Conservation (phyloP, 2,888 invertebrate genomes). For the Pterobdella sp. region DNA sequence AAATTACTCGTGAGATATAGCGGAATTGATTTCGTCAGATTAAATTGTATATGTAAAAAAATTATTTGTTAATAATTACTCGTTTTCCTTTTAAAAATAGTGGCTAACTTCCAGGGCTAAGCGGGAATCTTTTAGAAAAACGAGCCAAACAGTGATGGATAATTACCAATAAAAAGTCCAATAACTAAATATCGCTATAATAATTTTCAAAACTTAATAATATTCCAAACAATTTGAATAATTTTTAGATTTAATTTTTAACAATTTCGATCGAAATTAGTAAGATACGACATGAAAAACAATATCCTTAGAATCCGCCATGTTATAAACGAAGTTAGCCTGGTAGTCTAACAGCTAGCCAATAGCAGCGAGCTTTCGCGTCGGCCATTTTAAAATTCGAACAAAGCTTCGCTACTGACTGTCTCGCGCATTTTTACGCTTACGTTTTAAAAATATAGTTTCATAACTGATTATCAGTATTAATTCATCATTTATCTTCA, state of each 20-base stretch:
- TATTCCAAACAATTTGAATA: constrained; percentile 11
- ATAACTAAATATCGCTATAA: constrained; percentile 8
- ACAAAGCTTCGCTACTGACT: background rate
- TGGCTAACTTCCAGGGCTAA: constrained; percentile 23
- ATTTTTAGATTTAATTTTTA: constrained; percentile 13
- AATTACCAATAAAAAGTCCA: constrained; percentile 17
- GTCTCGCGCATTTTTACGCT: constrained; percentile 4
- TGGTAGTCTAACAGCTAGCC: constrained; percentile 22
- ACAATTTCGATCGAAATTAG: constrained; percentile 3
- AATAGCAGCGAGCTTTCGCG: constrained; percentile 17
- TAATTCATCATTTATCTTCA: too few species aligned
- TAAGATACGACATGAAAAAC: constrained; percentile 22
- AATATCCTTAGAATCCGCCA: constrained; percentile 25
- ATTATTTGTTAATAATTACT: background rate
- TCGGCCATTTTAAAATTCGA: constrained; percentile 25
- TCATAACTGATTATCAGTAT: background rate
- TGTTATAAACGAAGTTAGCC: constrained; percentile 24
- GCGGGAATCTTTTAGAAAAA: constrained; percentile 28
- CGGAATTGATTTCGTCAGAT: background rate
- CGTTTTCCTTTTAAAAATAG: constrained; percentile 19
- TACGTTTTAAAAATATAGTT: background rate
- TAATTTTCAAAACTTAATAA: constrained; percentile 5
- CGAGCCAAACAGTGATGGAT: constrained; percentile 28
- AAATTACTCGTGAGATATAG: background rate
- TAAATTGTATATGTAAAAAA: background rate